Evolutionary conservation across 2,113 vertebrate species (phyloP), one percentile per base, ranked within the genome.

Genomic region (Actenoides lindsayi): DNA sequence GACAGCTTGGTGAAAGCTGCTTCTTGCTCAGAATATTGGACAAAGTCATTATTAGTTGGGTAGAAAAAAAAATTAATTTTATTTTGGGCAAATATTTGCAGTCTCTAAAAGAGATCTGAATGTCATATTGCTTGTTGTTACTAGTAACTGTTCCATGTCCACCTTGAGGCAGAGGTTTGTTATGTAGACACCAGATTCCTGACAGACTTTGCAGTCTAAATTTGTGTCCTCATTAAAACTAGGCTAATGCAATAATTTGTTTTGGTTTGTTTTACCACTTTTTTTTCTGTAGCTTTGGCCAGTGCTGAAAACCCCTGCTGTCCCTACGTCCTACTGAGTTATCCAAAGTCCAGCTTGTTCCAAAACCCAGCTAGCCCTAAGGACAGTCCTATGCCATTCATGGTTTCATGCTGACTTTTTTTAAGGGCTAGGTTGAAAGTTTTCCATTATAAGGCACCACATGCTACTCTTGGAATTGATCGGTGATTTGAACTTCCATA

Each of bases 241-340:
- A 60, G 6, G 13, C 10, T 79, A 88, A 42, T 9, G 23, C 41
- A 28, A 54, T 30, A 0, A 35, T 46, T 11, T 78, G 13, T 31
- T 41, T 37, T 25, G 3, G 16, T n/a, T 64, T 60, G 13, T 35
- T 78, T 79, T 35, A n/a, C 30, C 15, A 16, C 5, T 42, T 93
- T 84, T 17, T 41, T 67, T 35, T 73, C 39, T 60, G 3, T 37
- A 57, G 33, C 50, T 70, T 75, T 20, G 74, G 27, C 7, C 13
- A 50, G 6, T 50, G 24, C 4, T 48, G 19, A 67, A 65, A 33
- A 1, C 0, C 2, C 13, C 18, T 21, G 2, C 2, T 63, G 16
- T 46, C 16, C 1, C 2, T 11, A 25, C 2, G 3, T 53, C 15
- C 46, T 54, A 62, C 10, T 17, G 24, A 57, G 37, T 89, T 35